Evolutionary conservation across 35 echinoderm and acorn worm species (phyloP).

Genomic region (Hemicentrotus pulcherrimus): DNA sequence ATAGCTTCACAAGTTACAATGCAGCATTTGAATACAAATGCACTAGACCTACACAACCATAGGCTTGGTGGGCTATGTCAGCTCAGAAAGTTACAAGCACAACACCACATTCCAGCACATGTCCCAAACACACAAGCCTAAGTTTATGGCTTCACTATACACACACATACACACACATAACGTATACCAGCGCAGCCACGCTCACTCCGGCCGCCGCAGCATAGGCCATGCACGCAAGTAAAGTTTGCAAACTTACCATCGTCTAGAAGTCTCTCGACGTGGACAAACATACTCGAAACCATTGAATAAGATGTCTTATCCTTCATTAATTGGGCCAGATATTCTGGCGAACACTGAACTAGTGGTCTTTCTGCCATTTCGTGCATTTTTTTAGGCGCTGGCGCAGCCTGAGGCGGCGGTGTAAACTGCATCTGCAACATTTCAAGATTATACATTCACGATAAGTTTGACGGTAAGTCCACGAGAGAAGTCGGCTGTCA

Average conservation of each 20-base stretch:
- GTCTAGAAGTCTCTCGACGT: constrained; percentile 26
- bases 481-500: background rate
- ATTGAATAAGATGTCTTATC: background rate
- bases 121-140: constrained; percentile 25
- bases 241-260: constrained; percentile 38
- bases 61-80: background rate
- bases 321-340: constrained; percentile 41
- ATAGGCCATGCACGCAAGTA: background rate
- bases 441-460: background rate
- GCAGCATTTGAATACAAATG: background rate
- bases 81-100: constrained; percentile 36
- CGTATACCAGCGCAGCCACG: background rate
- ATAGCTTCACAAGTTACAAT: background rate
- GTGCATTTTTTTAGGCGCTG: background rate
- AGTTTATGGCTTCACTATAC: constrained; percentile 8
- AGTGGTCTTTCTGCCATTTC: background rate
- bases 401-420: background rate
- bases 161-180: constrained; percentile 24
- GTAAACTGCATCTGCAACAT: constrained; percentile 37
- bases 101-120: constrained; percentile 27
- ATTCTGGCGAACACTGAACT: background rate
- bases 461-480: background rate
- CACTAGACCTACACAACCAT: background rate
- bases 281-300: constrained; percentile 33
- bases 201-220: background rate